phyloP scores from a whole-genome alignment of 2,888 invertebrate species.

The Dorcus hopei region DNA sequence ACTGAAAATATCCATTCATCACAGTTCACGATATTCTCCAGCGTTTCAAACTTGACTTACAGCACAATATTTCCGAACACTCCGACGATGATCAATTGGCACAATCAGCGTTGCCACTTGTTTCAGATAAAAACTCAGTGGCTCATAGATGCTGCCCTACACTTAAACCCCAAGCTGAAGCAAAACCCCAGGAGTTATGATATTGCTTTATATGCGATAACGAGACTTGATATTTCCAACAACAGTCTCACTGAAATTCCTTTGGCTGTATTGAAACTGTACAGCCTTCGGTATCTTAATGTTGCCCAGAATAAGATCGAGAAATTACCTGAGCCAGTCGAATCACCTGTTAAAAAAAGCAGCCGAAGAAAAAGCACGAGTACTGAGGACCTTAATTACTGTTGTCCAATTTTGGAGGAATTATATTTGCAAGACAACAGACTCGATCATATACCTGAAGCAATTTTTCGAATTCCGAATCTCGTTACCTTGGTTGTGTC shows the following conservation, averaged over 20 bases:
- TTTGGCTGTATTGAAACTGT: slow-evolving; percentile 75
- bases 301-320: slow-evolving; percentile 87
- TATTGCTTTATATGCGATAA: slow-evolving; percentile 84
- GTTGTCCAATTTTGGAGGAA: slow-evolving; percentile 82
- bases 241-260: slow-evolving; percentile 83
- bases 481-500: slow-evolving; percentile 85
- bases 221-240: slow-evolving; percentile 87
- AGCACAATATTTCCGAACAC: slow-evolving; percentile 78
- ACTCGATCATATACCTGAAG: slow-evolving; percentile 75
- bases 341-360: slow-evolving; percentile 36
- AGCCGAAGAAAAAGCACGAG: slow-evolving; percentile 34
- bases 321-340: slow-evolving; percentile 59
- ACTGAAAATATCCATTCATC: slow-evolving; percentile 59
- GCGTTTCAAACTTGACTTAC: slow-evolving; percentile 64
- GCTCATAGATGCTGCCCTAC: slow-evolving; percentile 79
- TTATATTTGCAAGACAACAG: slow-evolving; percentile 90
- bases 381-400: slow-evolving; percentile 51
- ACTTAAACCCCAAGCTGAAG: slow-evolving; percentile 79
- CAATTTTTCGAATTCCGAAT: slow-evolving; percentile 76
- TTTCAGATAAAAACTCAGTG: slow-evolving; percentile 75
- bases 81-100: slow-evolving; percentile 91
- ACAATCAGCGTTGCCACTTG: slow-evolving; percentile 70
- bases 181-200: slow-evolving; percentile 64
- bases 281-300: slow-evolving; percentile 79
- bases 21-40: slow-evolving; percentile 54